Conservation (phyloP, 2,797 vertebrate species). For the Arremon aurantiirostris region DNA sequence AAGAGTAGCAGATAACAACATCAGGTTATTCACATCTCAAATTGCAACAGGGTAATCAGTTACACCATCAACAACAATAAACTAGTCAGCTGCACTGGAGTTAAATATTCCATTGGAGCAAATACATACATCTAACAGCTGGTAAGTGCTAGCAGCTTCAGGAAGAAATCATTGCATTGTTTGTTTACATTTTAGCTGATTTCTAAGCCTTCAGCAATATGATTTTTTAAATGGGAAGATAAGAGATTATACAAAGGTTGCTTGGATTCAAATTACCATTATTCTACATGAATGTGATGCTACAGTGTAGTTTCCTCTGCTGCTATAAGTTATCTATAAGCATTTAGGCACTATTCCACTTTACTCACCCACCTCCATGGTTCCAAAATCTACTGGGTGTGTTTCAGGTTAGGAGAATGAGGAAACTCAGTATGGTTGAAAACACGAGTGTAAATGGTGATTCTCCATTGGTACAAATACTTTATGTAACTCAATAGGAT, state of each 20-base stretch:
- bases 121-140: slow-evolving; percentile 17
- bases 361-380: background rate
- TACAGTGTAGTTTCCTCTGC: background rate
- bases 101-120: background rate
- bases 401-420: background rate
- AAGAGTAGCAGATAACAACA: background rate
- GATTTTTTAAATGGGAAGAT: background rate
- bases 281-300: background rate
- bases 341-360: background rate
- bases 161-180: background rate
- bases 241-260: background rate
- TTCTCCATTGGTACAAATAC: background rate
- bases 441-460: background rate
- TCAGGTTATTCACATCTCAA: background rate
- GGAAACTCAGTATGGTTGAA: background rate
- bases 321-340: background rate
- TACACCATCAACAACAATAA: background rate
- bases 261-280: background rate
- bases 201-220: background rate
- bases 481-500: background rate
- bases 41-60: background rate
- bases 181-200: background rate
- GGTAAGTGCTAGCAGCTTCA: background rate
- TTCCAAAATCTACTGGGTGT: background rate
- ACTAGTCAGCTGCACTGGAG: background rate